Base-by-base conservation (phyloP, 2,888 invertebrate genomes). In the Drosophila quinaria region DNA sequence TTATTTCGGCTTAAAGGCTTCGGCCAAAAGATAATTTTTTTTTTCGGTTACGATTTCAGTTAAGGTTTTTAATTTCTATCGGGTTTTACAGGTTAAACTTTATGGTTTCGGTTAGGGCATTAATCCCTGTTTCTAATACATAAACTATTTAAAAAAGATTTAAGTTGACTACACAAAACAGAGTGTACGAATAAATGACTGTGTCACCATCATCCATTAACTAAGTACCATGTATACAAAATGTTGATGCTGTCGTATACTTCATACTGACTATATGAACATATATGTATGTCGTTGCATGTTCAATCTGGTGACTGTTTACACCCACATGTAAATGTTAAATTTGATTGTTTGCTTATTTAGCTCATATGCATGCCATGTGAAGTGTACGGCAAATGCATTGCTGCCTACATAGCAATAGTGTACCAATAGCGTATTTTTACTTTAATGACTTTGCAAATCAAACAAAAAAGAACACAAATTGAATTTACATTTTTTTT, bases 261-360 rank as follows among this genome's bases (percentile, higher is more conserved):
- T 74, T 70, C 58, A 70, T 59, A 42, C 51, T 39, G 10, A 41
- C 10, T 51, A 22, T 39, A 22, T 22, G 8, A 47, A 0, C 17
- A 22, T 39, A 22, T 39, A 8, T 51, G 1, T 25, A 10, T 51
- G 1, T 37, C 19, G 3, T 52, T 71, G 72, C 75, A 78, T 68
- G 63, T 42, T 64, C 10, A 25, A 22, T 31, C 41, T 47, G 83
- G 72, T 82, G 72, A 37, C 70, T 60, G 75, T 39, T 70, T 49
- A 65, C 29, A 51, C 22, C 25, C 37, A 13, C 31, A 29, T 29
- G 4, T 29, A 29, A 29, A 29, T 29, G 8, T 1, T 29, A 1
- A 29, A 29, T 29, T 29, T 8, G 5, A 29, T 29, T 25, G 8
- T 29, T 29, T 29, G 0, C 46, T 11, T 58, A 29, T 46, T 19